These are phyloP conservation scores for Cynocephalus volans DNA, from an alignment of 2,113 vertebrate genomes.

Conservation along the genomic window DNA sequence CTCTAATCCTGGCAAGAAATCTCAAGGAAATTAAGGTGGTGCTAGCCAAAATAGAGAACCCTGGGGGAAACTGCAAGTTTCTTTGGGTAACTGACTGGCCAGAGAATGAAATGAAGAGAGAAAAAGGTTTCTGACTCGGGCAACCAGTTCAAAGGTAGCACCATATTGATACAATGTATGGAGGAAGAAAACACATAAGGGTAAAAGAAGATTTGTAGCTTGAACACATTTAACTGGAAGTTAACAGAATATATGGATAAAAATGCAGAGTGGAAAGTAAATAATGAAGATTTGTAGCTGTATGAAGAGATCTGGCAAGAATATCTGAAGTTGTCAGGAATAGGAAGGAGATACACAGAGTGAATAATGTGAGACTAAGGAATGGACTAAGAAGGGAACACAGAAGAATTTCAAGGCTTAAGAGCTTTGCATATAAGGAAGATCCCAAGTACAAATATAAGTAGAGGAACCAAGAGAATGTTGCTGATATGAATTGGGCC, in stretches of 20 bases:
- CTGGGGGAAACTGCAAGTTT: not conserved
- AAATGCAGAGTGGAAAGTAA: not conserved
- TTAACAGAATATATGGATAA: not conserved
- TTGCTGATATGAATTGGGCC: not conserved
- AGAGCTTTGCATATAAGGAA: not conserved
- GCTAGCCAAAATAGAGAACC: not conserved
- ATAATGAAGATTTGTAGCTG: not conserved
- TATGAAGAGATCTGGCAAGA: not conserved
- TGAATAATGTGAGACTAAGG: not conserved
- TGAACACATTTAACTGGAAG: not conserved
- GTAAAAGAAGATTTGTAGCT: not conserved
- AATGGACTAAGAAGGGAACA: not conserved
- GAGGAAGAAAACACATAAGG: not conserved
- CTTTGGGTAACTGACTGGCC: not conserved
- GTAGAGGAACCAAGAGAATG: not conserved
- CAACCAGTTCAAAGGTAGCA: not conserved
- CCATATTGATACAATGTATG: not conserved
- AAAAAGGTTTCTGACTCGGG: conserved; percentile 9
- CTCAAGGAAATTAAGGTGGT: not conserved
- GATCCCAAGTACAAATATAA: not conserved
- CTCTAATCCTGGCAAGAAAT: conserved; percentile 7
- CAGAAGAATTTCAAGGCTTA: not conserved
- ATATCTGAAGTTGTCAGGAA: not conserved
- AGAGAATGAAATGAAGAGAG: not conserved
- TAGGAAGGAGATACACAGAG: not conserved